These are phyloP conservation scores for Dissostichus mawsoni DNA, from an alignment of 2,113 vertebrate species.

Conservation along the genomic window DNA sequence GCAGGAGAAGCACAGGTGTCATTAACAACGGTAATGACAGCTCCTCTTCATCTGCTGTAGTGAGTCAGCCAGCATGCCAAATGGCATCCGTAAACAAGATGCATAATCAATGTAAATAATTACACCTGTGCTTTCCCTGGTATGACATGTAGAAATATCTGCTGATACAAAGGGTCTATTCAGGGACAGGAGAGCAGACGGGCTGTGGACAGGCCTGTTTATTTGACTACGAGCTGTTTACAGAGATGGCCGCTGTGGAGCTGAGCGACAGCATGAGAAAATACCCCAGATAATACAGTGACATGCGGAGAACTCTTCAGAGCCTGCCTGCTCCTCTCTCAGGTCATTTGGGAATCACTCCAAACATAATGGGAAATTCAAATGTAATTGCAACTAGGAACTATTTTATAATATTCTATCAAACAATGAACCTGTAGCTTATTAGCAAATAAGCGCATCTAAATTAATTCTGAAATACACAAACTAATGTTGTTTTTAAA, in stretches of 20 bases:
- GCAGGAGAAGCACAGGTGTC: neutral
- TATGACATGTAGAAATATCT: neutral
- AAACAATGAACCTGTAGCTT: neutral
- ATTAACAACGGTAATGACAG: neutral
- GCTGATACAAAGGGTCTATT: neutral
- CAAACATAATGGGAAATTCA: neutral
- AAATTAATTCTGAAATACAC: no score
- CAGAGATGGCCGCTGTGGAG: constrained; percentile 53
- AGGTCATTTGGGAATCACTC: constrained; percentile 20
- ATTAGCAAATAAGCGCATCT: no score
- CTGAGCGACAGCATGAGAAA: constrained; percentile 73
- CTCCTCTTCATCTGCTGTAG: neutral
- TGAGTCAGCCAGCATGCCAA: neutral
- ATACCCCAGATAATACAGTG: constrained; percentile 59
- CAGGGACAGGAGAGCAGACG: constrained; percentile 19
- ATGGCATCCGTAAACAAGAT: neutral
- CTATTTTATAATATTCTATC: neutral
- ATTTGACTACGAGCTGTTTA: constrained; percentile 75
- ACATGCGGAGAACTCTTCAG: constrained; percentile 45
- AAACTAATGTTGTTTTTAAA: no score
- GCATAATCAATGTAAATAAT: neutral
- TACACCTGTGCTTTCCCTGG: neutral
- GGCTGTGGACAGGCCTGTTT: constrained; percentile 60
- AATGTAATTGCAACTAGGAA: neutral
- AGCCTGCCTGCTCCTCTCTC: constrained; percentile 25